Evolutionary conservation across 2,797 vertebrate species (phyloP).

Genomic region (Euthynnus affinis): DNA sequence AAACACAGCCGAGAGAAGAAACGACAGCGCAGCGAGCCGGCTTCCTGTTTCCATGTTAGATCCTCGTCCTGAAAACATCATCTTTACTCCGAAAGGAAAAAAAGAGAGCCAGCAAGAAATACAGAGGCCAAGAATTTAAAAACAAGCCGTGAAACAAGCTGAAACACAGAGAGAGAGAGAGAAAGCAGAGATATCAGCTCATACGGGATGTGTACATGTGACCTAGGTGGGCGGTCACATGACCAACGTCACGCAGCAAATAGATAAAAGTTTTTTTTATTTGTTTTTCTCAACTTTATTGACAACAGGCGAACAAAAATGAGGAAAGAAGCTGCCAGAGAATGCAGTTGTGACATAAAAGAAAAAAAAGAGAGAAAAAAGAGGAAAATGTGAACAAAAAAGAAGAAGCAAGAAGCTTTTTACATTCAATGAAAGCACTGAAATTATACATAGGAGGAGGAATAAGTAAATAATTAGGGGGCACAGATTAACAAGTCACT

Average conservation of each 20-base stretch:
- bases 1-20: conserved; percentile 33
- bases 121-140: fast-evolving
- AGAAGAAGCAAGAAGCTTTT: too few relatives aligned
- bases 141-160: background rate
- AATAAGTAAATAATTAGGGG: too few relatives aligned
- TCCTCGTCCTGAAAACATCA: background rate
- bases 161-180: fast-evolving
- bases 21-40: conserved; percentile 1
- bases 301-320: too few relatives aligned
- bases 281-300: too few relatives aligned
- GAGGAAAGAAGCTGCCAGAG: too few relatives aligned
- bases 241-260: conserved; percentile 18
- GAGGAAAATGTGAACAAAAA: too few relatives aligned
- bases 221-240: conserved; percentile 51
- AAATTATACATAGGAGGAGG: too few relatives aligned
- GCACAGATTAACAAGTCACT: too few relatives aligned
- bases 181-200: fast-evolving
- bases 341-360: too few relatives aligned
- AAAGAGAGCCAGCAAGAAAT: background rate
- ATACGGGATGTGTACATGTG: conserved; percentile 40
- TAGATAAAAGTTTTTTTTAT: too few relatives aligned
- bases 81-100: background rate
- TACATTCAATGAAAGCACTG: too few relatives aligned
- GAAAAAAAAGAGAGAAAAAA: too few relatives aligned
- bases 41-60: conserved; percentile 46